Conservation (phyloP, 2,888 invertebrate genomes). For the Thysanoteuthis rhombus region DNA sequence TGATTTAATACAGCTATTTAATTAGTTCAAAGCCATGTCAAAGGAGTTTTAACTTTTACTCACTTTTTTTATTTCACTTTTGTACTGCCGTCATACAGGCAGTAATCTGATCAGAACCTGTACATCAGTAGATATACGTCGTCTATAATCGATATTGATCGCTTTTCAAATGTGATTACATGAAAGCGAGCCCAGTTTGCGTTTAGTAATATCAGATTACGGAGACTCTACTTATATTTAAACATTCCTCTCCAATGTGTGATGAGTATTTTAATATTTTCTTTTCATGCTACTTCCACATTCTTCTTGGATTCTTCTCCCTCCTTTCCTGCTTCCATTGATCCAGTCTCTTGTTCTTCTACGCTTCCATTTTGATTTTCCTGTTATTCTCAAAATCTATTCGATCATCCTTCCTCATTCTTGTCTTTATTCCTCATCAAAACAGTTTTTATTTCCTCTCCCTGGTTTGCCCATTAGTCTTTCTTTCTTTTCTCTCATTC, state of each 20-base stretch:
- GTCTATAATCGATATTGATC: neutral
- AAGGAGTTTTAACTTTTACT: neutral
- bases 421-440: no score
- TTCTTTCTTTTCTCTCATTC: neutral
- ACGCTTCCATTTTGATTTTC: no score
- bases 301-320: neutral
- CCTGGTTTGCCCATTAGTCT: no score
- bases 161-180: conserved; percentile 12
- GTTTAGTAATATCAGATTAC: conserved; percentile 12
- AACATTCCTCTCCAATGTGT: neutral
- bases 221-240: neutral
- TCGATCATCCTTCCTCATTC: no score
- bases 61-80: neutral
- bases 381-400: no score
- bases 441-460: no score
- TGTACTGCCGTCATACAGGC: neutral
- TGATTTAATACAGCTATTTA: neutral
- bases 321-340: neutral
- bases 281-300: neutral
- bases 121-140: neutral
- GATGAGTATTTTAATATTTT: neutral
- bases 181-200: conserved; percentile 12
- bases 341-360: neutral
- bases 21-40: neutral
- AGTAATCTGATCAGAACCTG: neutral